Evolutionary conservation across 1,140 invertebrate species (phyloP).

Genomic region (Sitodiplosis mosellana): DNA sequence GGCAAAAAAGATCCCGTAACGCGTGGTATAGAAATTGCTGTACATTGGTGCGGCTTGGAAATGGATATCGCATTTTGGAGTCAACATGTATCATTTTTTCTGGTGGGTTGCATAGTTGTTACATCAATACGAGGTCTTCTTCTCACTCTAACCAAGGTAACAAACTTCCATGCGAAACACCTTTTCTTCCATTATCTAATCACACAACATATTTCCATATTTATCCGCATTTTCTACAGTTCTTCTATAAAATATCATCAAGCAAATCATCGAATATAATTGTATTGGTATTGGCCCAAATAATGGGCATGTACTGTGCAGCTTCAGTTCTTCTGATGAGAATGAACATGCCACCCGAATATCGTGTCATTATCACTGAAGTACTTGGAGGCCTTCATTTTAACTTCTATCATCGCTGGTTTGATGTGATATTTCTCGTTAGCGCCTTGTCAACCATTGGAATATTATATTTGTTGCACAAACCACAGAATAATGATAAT

Average conservation of each 20-base stretch:
- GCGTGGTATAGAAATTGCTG: slow-evolving; percentile 86
- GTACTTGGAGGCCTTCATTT: slow-evolving; percentile 96
- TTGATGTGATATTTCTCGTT: slow-evolving; percentile 98
- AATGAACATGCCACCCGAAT: slow-evolving; percentile 99
- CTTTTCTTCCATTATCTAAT: neutral
- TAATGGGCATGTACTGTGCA: slow-evolving; percentile 99
- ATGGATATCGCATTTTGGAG: slow-evolving; percentile 98
- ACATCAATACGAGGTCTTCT: slow-evolving; percentile 93
- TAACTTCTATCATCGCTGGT: slow-evolving; percentile 99
- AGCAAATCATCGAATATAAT: slow-evolving; percentile 98
- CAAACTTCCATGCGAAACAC: slow-evolving; percentile 4
- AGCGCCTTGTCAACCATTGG: slow-evolving; percentile 90
- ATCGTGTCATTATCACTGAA: slow-evolving; percentile 92
- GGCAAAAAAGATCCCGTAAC: slow-evolving; percentile 98
- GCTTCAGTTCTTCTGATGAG: slow-evolving; percentile 93
- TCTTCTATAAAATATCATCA: slow-evolving; percentile 99
- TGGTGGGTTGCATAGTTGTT: slow-evolving; percentile 94
- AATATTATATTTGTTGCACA: slow-evolving; percentile 57
- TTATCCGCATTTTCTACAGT: slow-evolving; percentile 43
- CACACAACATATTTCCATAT: neutral
- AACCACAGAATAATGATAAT: slow-evolving; percentile 10
- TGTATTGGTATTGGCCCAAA: slow-evolving; percentile 88
- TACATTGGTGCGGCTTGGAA: slow-evolving; percentile 91
- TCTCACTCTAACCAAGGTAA: slow-evolving; percentile 91
- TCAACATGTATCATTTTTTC: slow-evolving; percentile 92